Evolutionary conservation across 2,797 vertebrate genomes (phyloP).

Genomic region (Lepilemur ruficaudatus): DNA sequence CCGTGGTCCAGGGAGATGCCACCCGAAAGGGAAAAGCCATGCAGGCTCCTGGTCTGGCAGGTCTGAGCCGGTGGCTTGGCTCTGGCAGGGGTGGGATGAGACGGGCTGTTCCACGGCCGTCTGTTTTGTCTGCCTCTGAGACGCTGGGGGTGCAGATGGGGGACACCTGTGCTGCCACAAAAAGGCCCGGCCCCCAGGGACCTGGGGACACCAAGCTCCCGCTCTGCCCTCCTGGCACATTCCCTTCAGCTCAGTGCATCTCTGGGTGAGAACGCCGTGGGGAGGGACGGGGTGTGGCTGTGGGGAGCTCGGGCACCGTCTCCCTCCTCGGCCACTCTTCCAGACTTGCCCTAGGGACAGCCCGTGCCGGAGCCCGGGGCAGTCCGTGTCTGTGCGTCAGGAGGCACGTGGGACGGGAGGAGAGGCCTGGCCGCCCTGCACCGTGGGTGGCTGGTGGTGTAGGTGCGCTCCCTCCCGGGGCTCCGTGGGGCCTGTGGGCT

Average conservation of each 20-base stretch:
- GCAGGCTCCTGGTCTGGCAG: neutral
- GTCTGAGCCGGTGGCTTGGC: neutral
- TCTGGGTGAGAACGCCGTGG: rapidly evolving
- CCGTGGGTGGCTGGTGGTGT: too few species aligned
- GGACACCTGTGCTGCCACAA: neutral
- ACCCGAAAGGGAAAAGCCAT: too few species aligned
- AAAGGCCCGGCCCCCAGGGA: neutral
- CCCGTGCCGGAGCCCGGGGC: neutral
- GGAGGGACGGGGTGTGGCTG: neutral
- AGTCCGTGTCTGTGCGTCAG: neutral
- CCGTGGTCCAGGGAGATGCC: rapidly evolving
- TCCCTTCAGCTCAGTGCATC: neutral
- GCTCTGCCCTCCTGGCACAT: neutral
- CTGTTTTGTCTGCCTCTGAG: neutral
- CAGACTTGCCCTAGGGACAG: neutral
- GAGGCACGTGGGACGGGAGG: neutral
- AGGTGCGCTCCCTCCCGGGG: neutral
- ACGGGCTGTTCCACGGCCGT: neutral
- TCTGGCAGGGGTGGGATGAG: too few species aligned
- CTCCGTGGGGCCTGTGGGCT: neutral
- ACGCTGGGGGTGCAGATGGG: neutral
- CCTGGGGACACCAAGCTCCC: neutral
- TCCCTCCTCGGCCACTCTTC: neutral
- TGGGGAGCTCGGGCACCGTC: neutral
- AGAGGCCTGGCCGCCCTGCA: neutral